phyloP scores from a whole-genome alignment of 2,888 invertebrate species.

The Elysia crispata region DNA sequence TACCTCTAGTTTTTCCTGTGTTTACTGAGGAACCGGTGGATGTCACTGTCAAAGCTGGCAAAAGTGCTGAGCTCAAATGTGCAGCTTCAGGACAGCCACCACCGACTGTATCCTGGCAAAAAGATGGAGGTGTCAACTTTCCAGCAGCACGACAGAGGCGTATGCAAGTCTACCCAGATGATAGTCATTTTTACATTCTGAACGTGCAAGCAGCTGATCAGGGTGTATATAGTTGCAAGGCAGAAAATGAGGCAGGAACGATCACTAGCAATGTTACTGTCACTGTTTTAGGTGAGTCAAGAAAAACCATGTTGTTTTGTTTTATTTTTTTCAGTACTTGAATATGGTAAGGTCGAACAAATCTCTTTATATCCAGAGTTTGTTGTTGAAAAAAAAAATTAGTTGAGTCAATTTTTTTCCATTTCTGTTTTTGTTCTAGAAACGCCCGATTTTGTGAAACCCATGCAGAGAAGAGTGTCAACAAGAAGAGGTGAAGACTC shows the following conservation, averaged over 20 bases:
- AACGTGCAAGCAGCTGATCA: slow-evolving; percentile 92
- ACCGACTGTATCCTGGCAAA: slow-evolving; percentile 80
- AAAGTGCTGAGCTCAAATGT: slow-evolving; percentile 92
- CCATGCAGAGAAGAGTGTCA: slow-evolving; percentile 88
- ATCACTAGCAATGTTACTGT: slow-evolving; percentile 91
- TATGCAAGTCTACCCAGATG: slow-evolving; percentile 93
- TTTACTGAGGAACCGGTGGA: slow-evolving; percentile 91
- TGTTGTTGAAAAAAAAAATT: too few species aligned
- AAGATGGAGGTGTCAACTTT: slow-evolving; percentile 82
- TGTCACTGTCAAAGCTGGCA: slow-evolving; percentile 89
- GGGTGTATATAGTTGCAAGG: slow-evolving; percentile 95
- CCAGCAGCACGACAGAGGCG: slow-evolving; percentile 95
- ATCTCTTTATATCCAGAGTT: too few species aligned
- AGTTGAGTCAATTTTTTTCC: too few species aligned
- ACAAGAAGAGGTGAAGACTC: slow-evolving; percentile 89
- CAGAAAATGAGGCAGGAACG: slow-evolving; percentile 91
- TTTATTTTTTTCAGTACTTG: not conserved
- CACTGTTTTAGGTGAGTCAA: slow-evolving; percentile 82
- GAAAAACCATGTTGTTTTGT: too few species aligned
- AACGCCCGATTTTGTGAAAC: slow-evolving; percentile 90
- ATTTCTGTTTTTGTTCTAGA: slow-evolving; percentile 79
- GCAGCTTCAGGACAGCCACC: slow-evolving; percentile 92
- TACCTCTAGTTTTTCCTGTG: slow-evolving; percentile 85
- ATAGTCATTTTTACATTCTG: slow-evolving; percentile 94
- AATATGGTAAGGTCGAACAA: too few species aligned